Evolutionary conservation across 2,797 vertebrate genomes (phyloP).

Genomic region (Muscicapa comitata): DNA sequence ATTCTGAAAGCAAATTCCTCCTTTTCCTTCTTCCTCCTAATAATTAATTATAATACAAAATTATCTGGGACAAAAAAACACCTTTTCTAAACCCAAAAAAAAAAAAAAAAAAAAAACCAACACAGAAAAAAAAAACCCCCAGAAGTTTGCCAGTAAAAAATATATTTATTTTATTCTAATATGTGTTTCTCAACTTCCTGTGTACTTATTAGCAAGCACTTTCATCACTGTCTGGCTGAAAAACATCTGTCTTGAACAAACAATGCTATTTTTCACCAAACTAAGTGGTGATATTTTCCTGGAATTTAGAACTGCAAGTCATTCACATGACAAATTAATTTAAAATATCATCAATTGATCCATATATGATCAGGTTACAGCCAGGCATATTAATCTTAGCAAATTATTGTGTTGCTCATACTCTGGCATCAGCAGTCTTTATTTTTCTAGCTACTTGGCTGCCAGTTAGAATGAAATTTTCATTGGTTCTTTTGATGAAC

Average conservation of each 20-base stretch:
- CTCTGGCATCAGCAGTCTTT: slow-evolving; percentile 60
- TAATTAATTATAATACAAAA: background rate
- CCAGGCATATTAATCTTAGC: slow-evolving; percentile 67
- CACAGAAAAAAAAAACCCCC: too few species aligned
- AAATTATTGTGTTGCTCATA: slow-evolving; percentile 75
- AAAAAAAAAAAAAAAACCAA: background rate
- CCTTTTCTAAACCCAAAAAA: background rate
- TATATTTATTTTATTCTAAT: background rate
- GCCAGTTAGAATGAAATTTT: slow-evolving; percentile 68
- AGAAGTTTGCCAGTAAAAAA: background rate
- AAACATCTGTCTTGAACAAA: slow-evolving; percentile 80
- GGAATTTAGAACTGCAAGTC: slow-evolving; percentile 81
- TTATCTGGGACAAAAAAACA: background rate
- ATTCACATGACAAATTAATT: slow-evolving; percentile 89
- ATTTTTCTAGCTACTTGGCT: slow-evolving; percentile 68
- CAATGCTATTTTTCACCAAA: slow-evolving; percentile 75
- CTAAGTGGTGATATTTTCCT: slow-evolving; percentile 77
- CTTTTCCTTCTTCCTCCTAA: background rate
- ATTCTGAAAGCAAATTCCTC: background rate
- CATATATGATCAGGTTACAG: slow-evolving; percentile 86
- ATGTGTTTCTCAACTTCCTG: background rate
- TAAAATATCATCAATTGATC: slow-evolving; percentile 85
- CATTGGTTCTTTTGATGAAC: slow-evolving; percentile 10
- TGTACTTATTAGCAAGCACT: background rate
- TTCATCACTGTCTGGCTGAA: slow-evolving; percentile 54